Percentiles rank a stretch among this genome's conserved stretches.
phyloP scores from a whole-genome alignment of 2,113 vertebrate genomes.

The Rallus limicola region DNA sequence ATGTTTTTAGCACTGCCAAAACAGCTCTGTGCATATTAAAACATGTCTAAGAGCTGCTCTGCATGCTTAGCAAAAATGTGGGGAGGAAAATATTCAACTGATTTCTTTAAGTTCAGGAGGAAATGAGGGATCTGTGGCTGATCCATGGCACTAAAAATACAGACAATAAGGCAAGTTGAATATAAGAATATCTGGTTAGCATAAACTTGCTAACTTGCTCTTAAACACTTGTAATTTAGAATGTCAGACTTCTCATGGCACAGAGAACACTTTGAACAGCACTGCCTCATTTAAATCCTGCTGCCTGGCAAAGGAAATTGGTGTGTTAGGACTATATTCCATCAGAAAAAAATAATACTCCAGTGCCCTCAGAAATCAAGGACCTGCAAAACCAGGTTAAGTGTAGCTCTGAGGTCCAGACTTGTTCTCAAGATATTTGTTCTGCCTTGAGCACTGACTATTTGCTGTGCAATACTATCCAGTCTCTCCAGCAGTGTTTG shows the following conservation, averaged over 20 bases:
- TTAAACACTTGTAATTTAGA: not conserved
- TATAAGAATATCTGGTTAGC: not conserved
- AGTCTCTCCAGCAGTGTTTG: not conserved
- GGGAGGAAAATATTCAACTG: not conserved
- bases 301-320: not conserved
- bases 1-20: not conserved
- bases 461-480: not conserved
- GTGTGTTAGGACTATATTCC: not conserved
- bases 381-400: not conserved
- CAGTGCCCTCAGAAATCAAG: not conserved
- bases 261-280: not conserved
- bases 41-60: not conserved
- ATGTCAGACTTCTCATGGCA: not conserved
- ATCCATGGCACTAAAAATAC: not conserved
- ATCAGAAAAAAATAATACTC: not conserved
- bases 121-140: not conserved
- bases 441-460: not conserved
- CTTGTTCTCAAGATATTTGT: not conserved
- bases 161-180: not conserved
- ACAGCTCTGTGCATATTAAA: rapidly evolving
- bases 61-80: not conserved
- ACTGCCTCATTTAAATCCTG: not conserved
- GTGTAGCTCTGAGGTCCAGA: not conserved
- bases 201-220: not conserved
- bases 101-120: not conserved